These are phyloP conservation scores for Deilephila elpenor DNA, from an alignment of 2,888 invertebrate species.

Conservation along the genomic window DNA sequence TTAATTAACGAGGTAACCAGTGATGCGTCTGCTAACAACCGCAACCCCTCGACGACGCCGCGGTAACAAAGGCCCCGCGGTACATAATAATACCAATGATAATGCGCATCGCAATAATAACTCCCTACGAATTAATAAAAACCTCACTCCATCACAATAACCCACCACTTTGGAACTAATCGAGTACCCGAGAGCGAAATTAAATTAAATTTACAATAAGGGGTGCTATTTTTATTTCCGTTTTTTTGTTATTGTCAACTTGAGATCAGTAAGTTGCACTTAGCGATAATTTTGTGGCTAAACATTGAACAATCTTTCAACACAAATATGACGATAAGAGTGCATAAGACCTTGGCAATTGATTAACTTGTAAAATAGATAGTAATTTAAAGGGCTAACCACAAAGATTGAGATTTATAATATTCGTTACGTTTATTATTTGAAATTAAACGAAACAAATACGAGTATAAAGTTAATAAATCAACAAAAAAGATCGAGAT, in stretches of 20 bases:
- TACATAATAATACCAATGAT: slow-evolving; percentile 72
- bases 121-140: slow-evolving; percentile 82
- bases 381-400: no score
- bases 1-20: slow-evolving; percentile 82
- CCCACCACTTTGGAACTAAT: slow-evolving; percentile 77
- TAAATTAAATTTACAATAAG: slow-evolving; percentile 68
- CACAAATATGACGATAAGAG: no score
- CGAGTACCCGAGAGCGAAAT: slow-evolving; percentile 71
- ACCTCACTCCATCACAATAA: slow-evolving; percentile 80
- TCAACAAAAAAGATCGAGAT: background rate
- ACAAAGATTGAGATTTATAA: background rate
- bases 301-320: no score
- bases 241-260: slow-evolving; percentile 34
- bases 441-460: background rate
- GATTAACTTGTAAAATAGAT: no score
- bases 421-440: background rate
- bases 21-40: slow-evolving; percentile 75
- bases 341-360: no score
- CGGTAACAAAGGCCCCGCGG: slow-evolving; percentile 56
- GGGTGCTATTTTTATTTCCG: slow-evolving; percentile 51
- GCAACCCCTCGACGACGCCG: slow-evolving; percentile 51
- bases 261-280: background rate
- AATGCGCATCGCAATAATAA: slow-evolving; percentile 70
- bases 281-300: background rate
- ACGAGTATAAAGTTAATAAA: background rate